Percentiles rank a stretch among this genome's conserved stretches.
Conservation (phyloP, 2,888 invertebrate genomes). For the Epsilonema sp. region DNA sequence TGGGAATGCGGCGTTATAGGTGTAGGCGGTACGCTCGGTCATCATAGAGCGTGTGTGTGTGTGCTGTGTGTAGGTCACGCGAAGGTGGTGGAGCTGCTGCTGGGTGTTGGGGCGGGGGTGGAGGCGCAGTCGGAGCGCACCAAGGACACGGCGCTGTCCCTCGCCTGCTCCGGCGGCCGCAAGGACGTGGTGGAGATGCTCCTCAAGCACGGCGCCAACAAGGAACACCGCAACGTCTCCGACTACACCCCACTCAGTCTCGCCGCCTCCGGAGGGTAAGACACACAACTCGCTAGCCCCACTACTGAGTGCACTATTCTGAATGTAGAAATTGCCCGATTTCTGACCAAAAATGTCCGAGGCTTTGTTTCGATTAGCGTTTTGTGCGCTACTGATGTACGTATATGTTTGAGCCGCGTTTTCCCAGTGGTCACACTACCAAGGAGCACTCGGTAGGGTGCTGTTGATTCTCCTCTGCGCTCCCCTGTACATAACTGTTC, state of each 20-base stretch:
- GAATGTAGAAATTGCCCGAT: no score
- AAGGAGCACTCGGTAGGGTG: conserved; percentile 54
- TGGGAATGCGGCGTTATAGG: no score
- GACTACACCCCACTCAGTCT: conserved; percentile 97
- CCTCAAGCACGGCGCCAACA: conserved; percentile 70
- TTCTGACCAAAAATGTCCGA: no score
- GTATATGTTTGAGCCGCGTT: no score
- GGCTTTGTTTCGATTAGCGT: no score
- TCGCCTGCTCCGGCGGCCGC: conserved; percentile 89
- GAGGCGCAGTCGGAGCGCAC: conserved; percentile 97
- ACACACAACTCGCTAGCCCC: no score
- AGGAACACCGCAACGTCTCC: conserved; percentile 66
- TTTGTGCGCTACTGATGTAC: no score
- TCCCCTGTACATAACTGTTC: conserved; percentile 92
- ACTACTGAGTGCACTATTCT: no score
- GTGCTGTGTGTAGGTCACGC: conserved; percentile 54
- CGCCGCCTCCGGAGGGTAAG: conserved; percentile 73
- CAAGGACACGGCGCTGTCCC: conserved; percentile 87
- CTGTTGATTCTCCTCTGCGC: conserved; percentile 82
- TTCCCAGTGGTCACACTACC: no score
- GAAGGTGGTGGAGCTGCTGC: conserved; percentile 65
- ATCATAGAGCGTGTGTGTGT: no score
- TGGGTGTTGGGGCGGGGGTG: conserved; percentile 84
- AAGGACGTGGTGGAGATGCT: conserved; percentile 86
- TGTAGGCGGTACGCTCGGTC: no score